phyloP scores from a whole-genome alignment of 2,888 invertebrate genomes.

The Caenorhabditis uteleia region DNA sequence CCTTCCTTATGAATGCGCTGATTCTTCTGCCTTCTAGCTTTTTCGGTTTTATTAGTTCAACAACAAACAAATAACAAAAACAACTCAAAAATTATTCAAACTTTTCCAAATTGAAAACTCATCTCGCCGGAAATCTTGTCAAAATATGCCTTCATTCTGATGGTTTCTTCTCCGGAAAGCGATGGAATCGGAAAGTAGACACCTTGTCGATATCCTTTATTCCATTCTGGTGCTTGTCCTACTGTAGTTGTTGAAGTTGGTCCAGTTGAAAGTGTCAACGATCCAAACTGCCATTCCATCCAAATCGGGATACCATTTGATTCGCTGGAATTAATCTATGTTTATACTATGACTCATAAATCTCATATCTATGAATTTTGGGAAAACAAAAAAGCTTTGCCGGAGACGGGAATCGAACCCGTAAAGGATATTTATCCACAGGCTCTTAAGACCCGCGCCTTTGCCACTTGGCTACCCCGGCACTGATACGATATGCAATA shows the following conservation, averaged over 20 bases:
- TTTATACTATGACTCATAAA: no score
- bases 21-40: no score
- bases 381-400: no score
- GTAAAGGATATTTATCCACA: no score
- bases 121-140: constrained; percentile 25
- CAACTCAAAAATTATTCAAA: constrained; percentile 12
- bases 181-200: constrained; percentile 51
- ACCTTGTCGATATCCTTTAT: constrained; percentile 54
- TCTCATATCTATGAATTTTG: no score
- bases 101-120: constrained; percentile 33
- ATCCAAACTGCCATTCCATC: constrained; percentile 56
- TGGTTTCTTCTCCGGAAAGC: constrained; percentile 6
- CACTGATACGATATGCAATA: no score
- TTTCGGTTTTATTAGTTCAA: no score
- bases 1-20: no score
- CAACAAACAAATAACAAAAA: no score
- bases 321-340: constrained; percentile 26
- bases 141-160: constrained; percentile 24
- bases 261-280: constrained; percentile 38
- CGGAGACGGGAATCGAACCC: no score
- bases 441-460: no score
- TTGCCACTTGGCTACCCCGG: no score
- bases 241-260: constrained; percentile 6
- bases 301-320: constrained; percentile 61
- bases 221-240: constrained; percentile 46